Evolutionary conservation across 2,113 vertebrate species (phyloP).

Genomic region (Hemiscyllium ocellatum): DNA sequence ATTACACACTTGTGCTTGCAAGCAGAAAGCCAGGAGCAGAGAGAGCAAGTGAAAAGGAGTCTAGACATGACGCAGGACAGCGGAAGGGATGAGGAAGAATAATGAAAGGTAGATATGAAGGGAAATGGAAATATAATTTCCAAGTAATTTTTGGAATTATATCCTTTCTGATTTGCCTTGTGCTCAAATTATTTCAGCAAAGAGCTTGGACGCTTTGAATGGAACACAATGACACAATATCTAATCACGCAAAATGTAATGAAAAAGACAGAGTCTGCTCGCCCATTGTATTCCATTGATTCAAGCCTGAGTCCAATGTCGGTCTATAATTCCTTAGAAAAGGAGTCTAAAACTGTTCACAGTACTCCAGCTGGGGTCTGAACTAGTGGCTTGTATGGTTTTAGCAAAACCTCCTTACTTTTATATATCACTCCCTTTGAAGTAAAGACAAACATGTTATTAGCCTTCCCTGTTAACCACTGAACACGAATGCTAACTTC

Average conservation of each 20-base stretch:
- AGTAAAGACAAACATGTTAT: too few species aligned
- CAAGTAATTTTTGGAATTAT: neutral
- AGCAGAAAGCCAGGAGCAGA: neutral
- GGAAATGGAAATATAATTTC: neutral
- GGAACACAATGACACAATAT: neutral
- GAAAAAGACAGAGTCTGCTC: neutral
- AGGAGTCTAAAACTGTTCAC: too few species aligned
- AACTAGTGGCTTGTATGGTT: too few species aligned
- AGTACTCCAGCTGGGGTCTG: too few species aligned
- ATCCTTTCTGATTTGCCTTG: neutral
- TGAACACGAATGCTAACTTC: too few species aligned
- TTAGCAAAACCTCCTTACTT: too few species aligned
- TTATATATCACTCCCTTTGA: too few species aligned
- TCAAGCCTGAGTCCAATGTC: neutral
- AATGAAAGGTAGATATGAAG: neutral
- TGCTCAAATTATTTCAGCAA: neutral
- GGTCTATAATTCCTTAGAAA: too few species aligned
- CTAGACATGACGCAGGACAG: neutral
- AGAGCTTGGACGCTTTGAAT: neutral
- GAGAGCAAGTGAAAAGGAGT: neutral
- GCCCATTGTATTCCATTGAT: neutral
- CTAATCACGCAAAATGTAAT: neutral
- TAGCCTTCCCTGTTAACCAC: too few species aligned
- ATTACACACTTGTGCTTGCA: neutral
- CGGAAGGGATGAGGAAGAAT: neutral